Percentiles rank a stretch among this genome's conserved stretches.
Evolutionary conservation across 2,888 invertebrate species (phyloP).

Genomic region (Drosophila quinaria): DNA sequence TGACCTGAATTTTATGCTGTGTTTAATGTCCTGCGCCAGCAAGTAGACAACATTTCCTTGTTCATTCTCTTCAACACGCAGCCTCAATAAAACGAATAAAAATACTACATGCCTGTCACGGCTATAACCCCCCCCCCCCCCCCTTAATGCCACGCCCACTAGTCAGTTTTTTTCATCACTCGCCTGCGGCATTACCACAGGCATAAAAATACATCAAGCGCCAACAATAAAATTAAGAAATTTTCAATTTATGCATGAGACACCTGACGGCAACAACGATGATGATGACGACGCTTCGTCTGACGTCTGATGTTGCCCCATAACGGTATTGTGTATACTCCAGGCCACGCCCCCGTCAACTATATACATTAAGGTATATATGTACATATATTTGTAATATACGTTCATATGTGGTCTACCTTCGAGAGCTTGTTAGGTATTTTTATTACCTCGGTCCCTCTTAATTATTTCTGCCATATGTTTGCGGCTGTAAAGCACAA

Average conservation of each 20-base stretch:
- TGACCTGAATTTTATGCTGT: constrained; percentile 38
- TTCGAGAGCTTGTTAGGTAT: constrained; percentile 68
- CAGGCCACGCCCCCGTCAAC: constrained; percentile 46
- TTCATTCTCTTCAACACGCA: not conserved
- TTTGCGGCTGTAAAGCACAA: constrained; percentile 24
- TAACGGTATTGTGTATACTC: constrained; percentile 1
- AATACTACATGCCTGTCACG: constrained; percentile 30
- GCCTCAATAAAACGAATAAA: constrained; percentile 18
- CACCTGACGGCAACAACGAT: constrained; percentile 65
- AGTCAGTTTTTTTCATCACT: not conserved
- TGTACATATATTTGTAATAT: constrained; percentile 1
- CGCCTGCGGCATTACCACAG: constrained; percentile 10
- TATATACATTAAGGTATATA: not conserved
- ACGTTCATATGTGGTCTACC: constrained; percentile 49
- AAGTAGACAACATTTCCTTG: constrained; percentile 39
- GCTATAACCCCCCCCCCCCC: constrained; percentile 42
- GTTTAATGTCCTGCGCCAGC: constrained; percentile 49
- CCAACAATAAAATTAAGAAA: constrained; percentile 78
- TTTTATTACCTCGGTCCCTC: constrained; percentile 53
- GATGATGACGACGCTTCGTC: constrained; percentile 16
- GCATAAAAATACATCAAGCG: constrained; percentile 59
- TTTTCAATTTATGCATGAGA: constrained; percentile 78
- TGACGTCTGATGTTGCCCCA: constrained; percentile 6
- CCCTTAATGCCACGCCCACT: constrained; percentile 37
- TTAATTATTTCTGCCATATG: constrained; percentile 68